phyloP scores from a whole-genome alignment of 2,888 invertebrate genomes.

The Octonoba sinensis region DNA sequence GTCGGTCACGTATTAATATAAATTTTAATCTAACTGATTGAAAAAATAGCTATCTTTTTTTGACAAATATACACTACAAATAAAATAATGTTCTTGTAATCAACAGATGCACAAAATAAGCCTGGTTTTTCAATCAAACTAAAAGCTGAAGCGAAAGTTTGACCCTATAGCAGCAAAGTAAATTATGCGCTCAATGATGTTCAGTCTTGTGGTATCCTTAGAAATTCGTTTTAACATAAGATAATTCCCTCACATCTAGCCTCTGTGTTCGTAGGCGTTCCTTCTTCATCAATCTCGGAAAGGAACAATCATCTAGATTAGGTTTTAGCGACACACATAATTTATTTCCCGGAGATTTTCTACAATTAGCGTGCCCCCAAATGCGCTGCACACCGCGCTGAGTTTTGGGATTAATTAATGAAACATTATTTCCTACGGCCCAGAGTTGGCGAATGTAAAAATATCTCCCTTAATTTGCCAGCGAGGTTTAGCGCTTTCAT shows the following conservation, averaged over 20 bases:
- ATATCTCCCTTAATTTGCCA: conserved; percentile 10
- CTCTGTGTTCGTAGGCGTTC: conserved; percentile 47
- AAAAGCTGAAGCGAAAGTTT: no score
- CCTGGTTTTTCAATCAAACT: no score
- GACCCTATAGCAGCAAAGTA: no score
- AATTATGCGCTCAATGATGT: no score
- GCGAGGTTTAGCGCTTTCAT: conserved; percentile 1
- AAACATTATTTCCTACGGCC: conserved; percentile 24
- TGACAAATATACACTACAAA: no score
- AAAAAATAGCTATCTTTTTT: no score
- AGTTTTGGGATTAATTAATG: conserved; percentile 47
- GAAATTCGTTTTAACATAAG: conserved; percentile 51
- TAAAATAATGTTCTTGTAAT: no score
- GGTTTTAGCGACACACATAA: conserved; percentile 52
- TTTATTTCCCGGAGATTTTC: conserved; percentile 49
- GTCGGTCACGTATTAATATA: no score
- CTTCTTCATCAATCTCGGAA: conserved; percentile 58
- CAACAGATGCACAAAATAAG: no score
- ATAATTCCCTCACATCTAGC: conserved; percentile 44
- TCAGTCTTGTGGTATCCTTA: neutral
- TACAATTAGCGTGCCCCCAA: conserved; percentile 52
- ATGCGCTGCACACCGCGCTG: conserved; percentile 25
- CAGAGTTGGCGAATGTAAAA: conserved; percentile 11
- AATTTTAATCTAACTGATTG: no score
- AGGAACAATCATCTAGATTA: conserved; percentile 59